These are phyloP conservation scores for Eupeodes corollae DNA, from an alignment of 1,140 invertebrate genomes.

Conservation along the genomic window DNA sequence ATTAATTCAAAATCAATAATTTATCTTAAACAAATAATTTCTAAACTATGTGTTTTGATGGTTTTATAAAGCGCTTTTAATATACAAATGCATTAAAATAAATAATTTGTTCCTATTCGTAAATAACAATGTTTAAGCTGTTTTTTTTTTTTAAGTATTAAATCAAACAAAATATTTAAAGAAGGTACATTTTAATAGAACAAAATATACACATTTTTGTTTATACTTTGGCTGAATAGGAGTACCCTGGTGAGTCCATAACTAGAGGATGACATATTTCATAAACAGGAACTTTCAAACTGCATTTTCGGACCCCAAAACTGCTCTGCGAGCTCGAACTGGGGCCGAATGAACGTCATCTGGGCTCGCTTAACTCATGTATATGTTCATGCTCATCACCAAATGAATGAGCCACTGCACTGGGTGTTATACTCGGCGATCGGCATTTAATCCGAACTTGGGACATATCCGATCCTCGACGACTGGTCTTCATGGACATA, in stretches of 20 bases:
- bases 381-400: conserved; percentile 44
- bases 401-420: conserved; percentile 36
- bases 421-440: conserved; percentile 41
- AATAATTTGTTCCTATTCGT: too few relatives aligned
- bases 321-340: conserved; percentile 35
- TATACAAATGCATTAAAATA: too few relatives aligned
- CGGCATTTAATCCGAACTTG: conserved; percentile 43
- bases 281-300: conserved; percentile 30
- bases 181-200: too few relatives aligned
- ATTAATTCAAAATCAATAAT: too few relatives aligned
- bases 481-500: conserved; percentile 24
- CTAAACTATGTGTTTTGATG: too few relatives aligned
- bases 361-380: conserved; percentile 41
- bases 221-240: conserved; percentile 13
- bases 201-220: too few relatives aligned
- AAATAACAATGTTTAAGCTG: too few relatives aligned
- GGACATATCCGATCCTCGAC: conserved; percentile 55
- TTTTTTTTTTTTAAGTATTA: too few relatives aligned
- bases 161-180: too few relatives aligned
- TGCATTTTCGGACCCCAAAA: conserved; percentile 33
- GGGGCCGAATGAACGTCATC: conserved; percentile 42
- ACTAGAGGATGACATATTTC: conserved; percentile 36
- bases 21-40: too few relatives aligned
- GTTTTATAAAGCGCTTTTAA: too few relatives aligned
- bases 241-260: conserved; percentile 30